Conservation (phyloP, 2,888 invertebrate genomes). For the Limnephilus lunatus region DNA sequence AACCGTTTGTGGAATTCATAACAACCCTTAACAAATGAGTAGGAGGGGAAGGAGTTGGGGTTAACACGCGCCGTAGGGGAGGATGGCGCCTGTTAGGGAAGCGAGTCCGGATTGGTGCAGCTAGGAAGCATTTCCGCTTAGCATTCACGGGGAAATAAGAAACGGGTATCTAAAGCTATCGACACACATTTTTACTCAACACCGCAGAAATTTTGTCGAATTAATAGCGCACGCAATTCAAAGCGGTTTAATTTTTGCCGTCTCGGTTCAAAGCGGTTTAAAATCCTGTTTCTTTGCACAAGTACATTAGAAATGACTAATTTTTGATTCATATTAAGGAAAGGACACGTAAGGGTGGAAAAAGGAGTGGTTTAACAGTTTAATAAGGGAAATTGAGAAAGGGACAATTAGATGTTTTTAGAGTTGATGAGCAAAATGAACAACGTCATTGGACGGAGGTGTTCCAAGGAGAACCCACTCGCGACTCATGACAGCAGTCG, state of each 20-base stretch:
- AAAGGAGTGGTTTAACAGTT: neutral
- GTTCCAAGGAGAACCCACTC: neutral
- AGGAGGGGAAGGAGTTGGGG: neutral
- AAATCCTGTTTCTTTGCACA: neutral
- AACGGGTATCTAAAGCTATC: neutral
- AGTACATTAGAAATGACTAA: no score
- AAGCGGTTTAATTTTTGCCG: no score
- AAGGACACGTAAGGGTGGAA: neutral
- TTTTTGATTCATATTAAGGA: neutral
- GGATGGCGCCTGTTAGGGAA: conserved; percentile 34
- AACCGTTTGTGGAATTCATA: conserved; percentile 47
- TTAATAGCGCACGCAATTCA: no score
- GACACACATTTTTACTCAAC: neutral
- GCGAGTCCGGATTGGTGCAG: neutral
- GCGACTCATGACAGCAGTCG: neutral
- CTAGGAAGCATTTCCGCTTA: neutral
- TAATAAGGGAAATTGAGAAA: neutral
- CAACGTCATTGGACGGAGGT: no score
- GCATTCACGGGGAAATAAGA: neutral
- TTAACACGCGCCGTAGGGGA: conserved; percentile 10
- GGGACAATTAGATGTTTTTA: no score
- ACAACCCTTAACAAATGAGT: conserved; percentile 47
- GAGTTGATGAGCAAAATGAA: neutral
- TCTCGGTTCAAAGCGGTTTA: no score
- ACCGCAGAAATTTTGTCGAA: no score